phyloP scores from a whole-genome alignment of 1,140 invertebrate genomes.

The Nixonia krombeini region DNA sequence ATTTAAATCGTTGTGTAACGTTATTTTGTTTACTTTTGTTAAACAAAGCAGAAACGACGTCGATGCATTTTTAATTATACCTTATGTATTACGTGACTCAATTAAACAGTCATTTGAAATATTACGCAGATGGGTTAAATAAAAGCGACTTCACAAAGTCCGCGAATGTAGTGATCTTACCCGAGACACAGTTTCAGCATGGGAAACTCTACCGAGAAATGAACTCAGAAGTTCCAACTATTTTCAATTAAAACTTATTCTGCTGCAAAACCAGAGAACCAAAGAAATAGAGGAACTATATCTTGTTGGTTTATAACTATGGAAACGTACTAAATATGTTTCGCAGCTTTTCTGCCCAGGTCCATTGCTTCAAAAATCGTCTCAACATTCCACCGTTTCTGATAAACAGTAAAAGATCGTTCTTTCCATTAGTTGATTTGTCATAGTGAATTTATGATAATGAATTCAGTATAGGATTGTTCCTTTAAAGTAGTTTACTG shows the following conservation, averaged over 20 bases:
- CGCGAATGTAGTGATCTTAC: conserved; percentile 53
- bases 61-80: too few relatives aligned
- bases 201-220: conserved; percentile 65
- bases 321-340: conserved; percentile 19
- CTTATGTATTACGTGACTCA: conserved; percentile 10
- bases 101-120: conserved; percentile 36
- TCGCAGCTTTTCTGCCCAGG: conserved; percentile 34
- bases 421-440: too few relatives aligned
- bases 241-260: conserved; percentile 70
- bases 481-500: too few relatives aligned
- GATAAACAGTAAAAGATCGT: too few relatives aligned
- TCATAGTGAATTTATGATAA: too few relatives aligned
- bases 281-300: conserved; percentile 67
- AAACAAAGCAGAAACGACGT: too few relatives aligned
- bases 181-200: conserved; percentile 62
- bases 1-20: too few relatives aligned
- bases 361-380: conserved; percentile 23
- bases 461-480: too few relatives aligned
- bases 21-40: too few relatives aligned
- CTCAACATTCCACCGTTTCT: too few relatives aligned
- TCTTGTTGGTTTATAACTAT: conserved; percentile 45
- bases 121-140: conserved; percentile 37
- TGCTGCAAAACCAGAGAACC: conserved; percentile 66
- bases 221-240: conserved; percentile 63
- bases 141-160: conserved; percentile 28